These are phyloP conservation scores for Mustela erminea DNA, from an alignment of 2,797 vertebrate species.

Conservation along the genomic window DNA sequence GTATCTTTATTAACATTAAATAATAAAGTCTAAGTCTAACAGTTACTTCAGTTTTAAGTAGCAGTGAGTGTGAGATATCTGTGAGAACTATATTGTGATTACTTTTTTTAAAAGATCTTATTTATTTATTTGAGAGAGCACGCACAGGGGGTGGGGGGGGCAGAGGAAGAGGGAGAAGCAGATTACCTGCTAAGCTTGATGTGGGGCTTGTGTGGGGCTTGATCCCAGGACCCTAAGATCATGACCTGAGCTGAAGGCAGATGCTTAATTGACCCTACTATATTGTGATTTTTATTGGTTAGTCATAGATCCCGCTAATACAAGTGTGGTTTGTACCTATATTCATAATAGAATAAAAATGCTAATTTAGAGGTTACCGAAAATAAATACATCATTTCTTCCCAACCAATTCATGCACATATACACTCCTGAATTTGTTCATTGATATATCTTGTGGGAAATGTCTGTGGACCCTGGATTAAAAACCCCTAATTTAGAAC, in stretches of 20 bases:
- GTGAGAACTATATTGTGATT: neutral
- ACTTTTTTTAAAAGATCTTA: neutral
- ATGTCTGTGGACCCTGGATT: neutral
- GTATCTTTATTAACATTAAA: neutral
- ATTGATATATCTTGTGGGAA: neutral
- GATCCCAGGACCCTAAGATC: neutral
- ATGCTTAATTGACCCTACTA: neutral
- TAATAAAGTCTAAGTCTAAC: neutral
- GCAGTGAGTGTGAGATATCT: slow-evolving; percentile 20
- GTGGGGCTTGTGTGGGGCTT: too few relatives aligned
- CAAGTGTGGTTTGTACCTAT: neutral
- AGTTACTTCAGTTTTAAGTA: neutral
- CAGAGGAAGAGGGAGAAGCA: neutral
- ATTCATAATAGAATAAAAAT: slow-evolving; percentile 37
- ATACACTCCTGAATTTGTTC: neutral
- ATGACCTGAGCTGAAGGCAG: neutral
- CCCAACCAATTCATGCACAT: neutral
- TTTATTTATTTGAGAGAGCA: neutral
- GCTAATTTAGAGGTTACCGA: slow-evolving; percentile 11
- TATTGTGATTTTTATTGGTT: neutral
- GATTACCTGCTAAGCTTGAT: neutral
- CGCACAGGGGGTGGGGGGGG: neutral
- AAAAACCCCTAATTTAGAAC: slow-evolving; percentile 8
- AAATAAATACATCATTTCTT: slow-evolving; percentile 53
- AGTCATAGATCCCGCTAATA: neutral